Evolutionary conservation across 2,888 invertebrate genomes (phyloP).

Genomic region (Bhutanitis thaidina): DNA sequence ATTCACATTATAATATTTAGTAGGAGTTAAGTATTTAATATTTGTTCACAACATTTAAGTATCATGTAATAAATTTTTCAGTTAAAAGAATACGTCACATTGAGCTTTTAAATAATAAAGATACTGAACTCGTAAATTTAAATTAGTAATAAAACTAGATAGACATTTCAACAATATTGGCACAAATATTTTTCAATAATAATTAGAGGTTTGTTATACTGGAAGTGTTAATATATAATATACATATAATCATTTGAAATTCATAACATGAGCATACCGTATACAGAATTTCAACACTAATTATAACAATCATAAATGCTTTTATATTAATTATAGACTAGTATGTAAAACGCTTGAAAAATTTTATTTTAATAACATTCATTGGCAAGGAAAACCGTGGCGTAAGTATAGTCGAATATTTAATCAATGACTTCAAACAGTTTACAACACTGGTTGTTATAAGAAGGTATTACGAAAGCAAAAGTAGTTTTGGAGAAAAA

Average conservation of each 20-base stretch:
- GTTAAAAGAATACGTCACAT: neutral
- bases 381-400: conserved; percentile 3
- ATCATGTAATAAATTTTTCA: neutral
- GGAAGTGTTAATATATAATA: too few relatives aligned
- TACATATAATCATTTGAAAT: neutral
- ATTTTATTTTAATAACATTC: neutral
- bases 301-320: neutral
- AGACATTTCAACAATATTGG: neutral
- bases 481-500: too few relatives aligned
- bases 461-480: too few relatives aligned
- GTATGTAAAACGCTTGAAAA: neutral
- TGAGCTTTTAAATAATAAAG: neutral
- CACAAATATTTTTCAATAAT: neutral
- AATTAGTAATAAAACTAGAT: too few relatives aligned
- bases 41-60: neutral
- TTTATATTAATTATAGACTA: conserved; percentile 16
- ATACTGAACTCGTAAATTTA: too few relatives aligned
- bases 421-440: too few relatives aligned
- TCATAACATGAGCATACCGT: neutral
- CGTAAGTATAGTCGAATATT: neutral
- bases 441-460: too few relatives aligned
- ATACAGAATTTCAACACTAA: neutral
- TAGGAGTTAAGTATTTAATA: neutral
- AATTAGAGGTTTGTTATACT: neutral
- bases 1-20: conserved; percentile 3